Evolutionary conservation across 23 tunicate species (phyloP).

Genomic region (Ciona savignyi): DNA sequence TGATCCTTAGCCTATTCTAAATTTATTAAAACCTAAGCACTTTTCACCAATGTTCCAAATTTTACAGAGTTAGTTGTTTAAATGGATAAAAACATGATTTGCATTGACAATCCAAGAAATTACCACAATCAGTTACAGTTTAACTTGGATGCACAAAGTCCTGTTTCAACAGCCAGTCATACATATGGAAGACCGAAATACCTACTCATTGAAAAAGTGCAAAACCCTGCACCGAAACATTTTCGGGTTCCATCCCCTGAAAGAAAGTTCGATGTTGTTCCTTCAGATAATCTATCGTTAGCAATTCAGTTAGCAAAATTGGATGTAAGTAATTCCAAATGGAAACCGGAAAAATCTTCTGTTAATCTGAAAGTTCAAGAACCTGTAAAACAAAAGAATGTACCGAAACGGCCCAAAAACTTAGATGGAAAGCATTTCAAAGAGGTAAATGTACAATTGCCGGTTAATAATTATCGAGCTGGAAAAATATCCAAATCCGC

Average conservation of each 20-base stretch:
- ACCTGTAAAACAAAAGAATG: no score
- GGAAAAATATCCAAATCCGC: no score
- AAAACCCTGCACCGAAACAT: not conserved
- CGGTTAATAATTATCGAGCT: no score
- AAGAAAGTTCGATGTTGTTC: not conserved
- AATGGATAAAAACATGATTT: conserved; percentile 22
- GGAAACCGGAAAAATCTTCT: no score
- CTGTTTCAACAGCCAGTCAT: not conserved
- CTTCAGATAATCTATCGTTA: conserved; percentile 3
- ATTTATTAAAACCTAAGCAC: no score
- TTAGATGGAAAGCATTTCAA: no score
- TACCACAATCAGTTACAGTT: conserved; percentile 17
- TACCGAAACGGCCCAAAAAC: no score
- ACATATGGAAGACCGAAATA: conserved; percentile 8
- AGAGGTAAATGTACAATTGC: no score
- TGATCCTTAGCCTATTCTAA: no score
- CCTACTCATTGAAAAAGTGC: conserved; percentile 23
- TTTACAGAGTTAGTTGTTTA: no score
- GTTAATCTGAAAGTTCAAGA: no score
- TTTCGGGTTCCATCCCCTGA: not conserved
- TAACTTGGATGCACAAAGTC: conserved; percentile 22
- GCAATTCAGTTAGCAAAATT: conserved; percentile 23
- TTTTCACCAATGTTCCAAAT: no score
- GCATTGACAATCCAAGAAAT: conserved; percentile 4
- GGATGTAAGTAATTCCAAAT: conserved; percentile 20